Evolutionary conservation across 30 jellyfish, hydroid and myxozoan genomes (phyloP).

Genomic region (Hydractinia echinata): DNA sequence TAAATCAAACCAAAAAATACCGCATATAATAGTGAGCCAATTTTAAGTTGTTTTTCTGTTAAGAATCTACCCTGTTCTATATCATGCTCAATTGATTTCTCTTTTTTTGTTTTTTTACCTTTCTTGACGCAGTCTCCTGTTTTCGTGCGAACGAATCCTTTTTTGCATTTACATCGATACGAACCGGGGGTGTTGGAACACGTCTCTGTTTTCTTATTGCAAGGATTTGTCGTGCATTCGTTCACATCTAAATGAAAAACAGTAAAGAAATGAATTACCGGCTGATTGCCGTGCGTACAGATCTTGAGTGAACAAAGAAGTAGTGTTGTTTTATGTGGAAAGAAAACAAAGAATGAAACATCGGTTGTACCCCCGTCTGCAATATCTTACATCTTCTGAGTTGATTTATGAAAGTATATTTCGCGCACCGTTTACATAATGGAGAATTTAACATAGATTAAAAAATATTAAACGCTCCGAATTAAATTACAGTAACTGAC

Average conservation of each 20-base stretch:
- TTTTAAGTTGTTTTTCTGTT: conserved; percentile 55
- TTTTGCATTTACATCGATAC: conserved; percentile 63
- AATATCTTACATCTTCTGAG: too few species aligned
- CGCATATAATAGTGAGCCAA: conserved; percentile 65
- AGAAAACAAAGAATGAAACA: too few species aligned
- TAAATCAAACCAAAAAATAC: conserved; percentile 42
- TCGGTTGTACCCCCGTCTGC: too few species aligned
- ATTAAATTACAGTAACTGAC: too few species aligned
- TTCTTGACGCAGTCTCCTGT: conserved; percentile 42
- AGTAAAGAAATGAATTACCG: too few species aligned
- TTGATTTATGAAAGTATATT: too few species aligned
- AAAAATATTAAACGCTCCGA: too few species aligned
- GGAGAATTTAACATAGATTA: too few species aligned
- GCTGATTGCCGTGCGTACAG: too few species aligned
- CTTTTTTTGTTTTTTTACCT: conserved; percentile 11
- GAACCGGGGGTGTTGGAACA: conserved; percentile 75
- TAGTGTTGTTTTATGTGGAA: too few species aligned
- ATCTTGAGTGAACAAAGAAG: too few species aligned
- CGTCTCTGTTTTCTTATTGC: conserved; percentile 56
- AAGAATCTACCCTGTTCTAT: conserved; percentile 36
- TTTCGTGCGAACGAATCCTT: conserved; percentile 53
- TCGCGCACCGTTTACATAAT: too few species aligned
- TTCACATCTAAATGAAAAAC: conserved; percentile 51
- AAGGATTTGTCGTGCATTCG: conserved; percentile 61
- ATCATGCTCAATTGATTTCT: conserved; percentile 20